Evolutionary conservation across 2,113 vertebrate species (phyloP), one percentile per base, ranked within the genome.

Genomic region (Daubentonia madagascariensis): DNA sequence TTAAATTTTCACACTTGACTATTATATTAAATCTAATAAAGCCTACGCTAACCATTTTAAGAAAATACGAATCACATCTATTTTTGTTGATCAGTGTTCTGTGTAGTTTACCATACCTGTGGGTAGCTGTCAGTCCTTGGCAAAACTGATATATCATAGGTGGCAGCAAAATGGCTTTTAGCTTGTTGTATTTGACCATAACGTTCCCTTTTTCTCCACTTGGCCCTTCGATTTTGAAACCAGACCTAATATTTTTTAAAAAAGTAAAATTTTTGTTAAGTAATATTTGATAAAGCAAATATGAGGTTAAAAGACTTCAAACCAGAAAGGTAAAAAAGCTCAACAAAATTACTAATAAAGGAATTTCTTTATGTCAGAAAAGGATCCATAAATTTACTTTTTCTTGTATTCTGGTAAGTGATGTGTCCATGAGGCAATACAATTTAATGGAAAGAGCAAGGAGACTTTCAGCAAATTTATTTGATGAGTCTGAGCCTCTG

Each of bases 141-240:
- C 88, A 99, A 98, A 97, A 99, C 99, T 8, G 99, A 99, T 94
- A 99, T 98, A 59, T 99, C 99, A 87, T 99, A 99, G 5, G 99
- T 99, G 78, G 99, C 99, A 67, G 99, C 99, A 96, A 99, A 99
- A 98, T 99, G 99, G 81, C 98, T 99, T 98, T 99, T 99, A 79
- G 99, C 99, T 97, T 99, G 99, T 92, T 99, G 99, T 96, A 99
- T 99, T 98, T 99, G 99, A 40, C 99, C 99, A 90, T 99, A 99
- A 3, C 99, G 99, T 98, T 99, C 99, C 89, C 99, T 98, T 97
- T 99, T 99, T 98, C 99, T 99, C 99, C 99, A 99, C 96, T 99
- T 99, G 13, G 99, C 99, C 98, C 99, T 99, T 98, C 99, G 98
- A 99, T 99, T 99, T 98, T 99, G 99, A 98, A 99, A 99, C 99